Evolutionary conservation across 2,888 invertebrate genomes (phyloP).

Genomic region (Andrena bucephala): DNA sequence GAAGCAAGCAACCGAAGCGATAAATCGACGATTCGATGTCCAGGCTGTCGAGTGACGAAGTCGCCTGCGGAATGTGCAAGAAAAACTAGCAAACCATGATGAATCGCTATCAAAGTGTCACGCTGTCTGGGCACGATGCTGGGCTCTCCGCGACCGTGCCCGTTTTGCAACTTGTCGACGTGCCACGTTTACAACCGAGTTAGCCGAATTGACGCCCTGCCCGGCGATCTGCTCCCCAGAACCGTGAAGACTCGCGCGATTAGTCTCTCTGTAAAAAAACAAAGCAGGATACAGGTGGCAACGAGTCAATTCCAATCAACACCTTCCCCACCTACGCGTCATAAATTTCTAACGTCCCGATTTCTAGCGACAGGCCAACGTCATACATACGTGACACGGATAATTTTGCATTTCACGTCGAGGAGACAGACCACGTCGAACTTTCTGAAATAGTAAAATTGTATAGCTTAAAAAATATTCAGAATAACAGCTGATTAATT

Average conservation of each 20-base stretch:
- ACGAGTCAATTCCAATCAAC: background rate
- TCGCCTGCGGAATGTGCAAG: slow-evolving; percentile 53
- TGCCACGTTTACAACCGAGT: slow-evolving; percentile 47
- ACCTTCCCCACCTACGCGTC: background rate
- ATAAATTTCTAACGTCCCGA: no score
- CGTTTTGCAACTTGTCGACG: slow-evolving; percentile 46
- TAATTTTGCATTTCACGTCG: no score
- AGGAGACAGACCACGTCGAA: no score
- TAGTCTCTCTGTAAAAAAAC: background rate
- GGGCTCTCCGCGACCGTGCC: slow-evolving; percentile 26
- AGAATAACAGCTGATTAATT: no score
- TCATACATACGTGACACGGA: no score
- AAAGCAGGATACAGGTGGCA: background rate
- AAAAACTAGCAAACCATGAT: slow-evolving; percentile 69
- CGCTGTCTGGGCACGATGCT: slow-evolving; percentile 60
- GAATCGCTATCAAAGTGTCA: slow-evolving; percentile 69
- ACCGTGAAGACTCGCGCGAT: slow-evolving; percentile 13
- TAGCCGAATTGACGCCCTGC: slow-evolving; percentile 37
- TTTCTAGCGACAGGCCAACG: no score
- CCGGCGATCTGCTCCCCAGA: slow-evolving; percentile 4
- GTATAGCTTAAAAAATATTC: no score
- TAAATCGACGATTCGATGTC: slow-evolving; percentile 60
- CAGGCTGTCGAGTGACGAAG: slow-evolving; percentile 48
- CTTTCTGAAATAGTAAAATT: no score
- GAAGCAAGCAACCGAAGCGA: slow-evolving; percentile 60